Evolutionary conservation across 2,797 vertebrate genomes (phyloP).

Genomic region (Halcyon smyrnensis): DNA sequence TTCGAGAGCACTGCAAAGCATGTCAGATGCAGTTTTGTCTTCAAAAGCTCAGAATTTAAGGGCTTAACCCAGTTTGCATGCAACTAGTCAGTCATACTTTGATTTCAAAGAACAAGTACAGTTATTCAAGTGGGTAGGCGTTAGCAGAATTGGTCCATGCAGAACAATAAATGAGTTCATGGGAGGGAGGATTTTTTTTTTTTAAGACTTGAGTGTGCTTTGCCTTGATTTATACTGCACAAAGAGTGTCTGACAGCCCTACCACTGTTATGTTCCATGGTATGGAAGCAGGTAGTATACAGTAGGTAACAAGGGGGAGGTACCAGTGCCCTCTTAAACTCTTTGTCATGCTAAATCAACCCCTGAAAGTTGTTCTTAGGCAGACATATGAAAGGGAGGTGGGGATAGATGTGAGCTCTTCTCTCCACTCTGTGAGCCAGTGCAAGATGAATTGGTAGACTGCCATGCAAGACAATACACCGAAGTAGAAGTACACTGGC

Average conservation of each 20-base stretch:
- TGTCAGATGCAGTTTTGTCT: not conserved
- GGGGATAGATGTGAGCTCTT: not conserved
- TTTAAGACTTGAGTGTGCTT: not conserved
- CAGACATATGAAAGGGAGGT: not conserved
- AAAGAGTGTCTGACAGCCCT: not conserved
- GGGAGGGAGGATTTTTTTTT: not conserved
- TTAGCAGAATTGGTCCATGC: not conserved
- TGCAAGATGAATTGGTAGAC: not conserved
- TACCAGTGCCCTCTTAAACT: not conserved
- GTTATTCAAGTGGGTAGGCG: not conserved
- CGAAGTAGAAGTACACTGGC: not conserved
- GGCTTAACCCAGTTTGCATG: constrained; percentile 24
- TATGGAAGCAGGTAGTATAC: not conserved
- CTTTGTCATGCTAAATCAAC: not conserved
- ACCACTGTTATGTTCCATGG: not conserved
- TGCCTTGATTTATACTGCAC: not conserved
- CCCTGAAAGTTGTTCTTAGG: not conserved
- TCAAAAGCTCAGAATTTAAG: constrained; percentile 31
- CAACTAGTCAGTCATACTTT: not conserved
- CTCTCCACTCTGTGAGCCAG: not conserved
- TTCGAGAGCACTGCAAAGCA: constrained; percentile 16
- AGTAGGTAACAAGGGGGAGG: not conserved
- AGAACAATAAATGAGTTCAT: not conserved
- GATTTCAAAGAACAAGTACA: constrained; percentile 14
- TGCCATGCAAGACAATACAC: accelerated